Conservation (phyloP, 2,113 vertebrate genomes). For the Zingel zingel region DNA sequence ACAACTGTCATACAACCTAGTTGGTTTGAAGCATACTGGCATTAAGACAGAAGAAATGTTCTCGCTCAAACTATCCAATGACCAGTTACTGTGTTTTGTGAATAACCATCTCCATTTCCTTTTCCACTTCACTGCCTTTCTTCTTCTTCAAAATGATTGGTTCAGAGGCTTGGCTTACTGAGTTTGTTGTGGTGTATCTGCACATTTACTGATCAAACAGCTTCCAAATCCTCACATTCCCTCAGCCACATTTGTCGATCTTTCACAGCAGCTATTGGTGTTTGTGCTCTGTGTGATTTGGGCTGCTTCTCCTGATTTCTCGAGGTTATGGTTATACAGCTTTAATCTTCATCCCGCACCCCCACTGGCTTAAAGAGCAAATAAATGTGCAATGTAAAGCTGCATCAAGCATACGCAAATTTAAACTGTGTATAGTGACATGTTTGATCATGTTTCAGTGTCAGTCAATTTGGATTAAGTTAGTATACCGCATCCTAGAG, state of each 20-base stretch:
- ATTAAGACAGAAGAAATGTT: not conserved
- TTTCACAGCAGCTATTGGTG: constrained; percentile 29
- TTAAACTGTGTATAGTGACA: constrained; percentile 2
- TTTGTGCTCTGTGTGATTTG: constrained; percentile 38
- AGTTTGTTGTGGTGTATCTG: constrained; percentile 24
- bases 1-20: not conserved
- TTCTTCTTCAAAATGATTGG: constrained; percentile 33
- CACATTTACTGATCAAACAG: constrained; percentile 52
- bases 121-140: constrained; percentile 18
- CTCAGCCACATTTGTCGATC: constrained; percentile 3
- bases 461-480: constrained; percentile 27
- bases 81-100: not conserved
- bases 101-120: constrained; percentile 10
- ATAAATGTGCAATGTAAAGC: constrained; percentile 28
- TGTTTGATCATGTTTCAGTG: constrained; percentile 31
- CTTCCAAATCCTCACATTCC: constrained; percentile 29
- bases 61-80: not conserved
- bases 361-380: constrained; percentile 31
- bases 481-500: not conserved
- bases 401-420: constrained; percentile 4
- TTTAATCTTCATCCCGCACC: constrained; percentile 40
- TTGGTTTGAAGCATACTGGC: not conserved
- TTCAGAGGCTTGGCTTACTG: constrained; percentile 22
- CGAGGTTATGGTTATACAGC: constrained; percentile 17
- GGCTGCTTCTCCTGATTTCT: constrained; percentile 22